Conservation (phyloP, 2,888 invertebrate genomes). For the Trichogramma dendrolimi region DNA sequence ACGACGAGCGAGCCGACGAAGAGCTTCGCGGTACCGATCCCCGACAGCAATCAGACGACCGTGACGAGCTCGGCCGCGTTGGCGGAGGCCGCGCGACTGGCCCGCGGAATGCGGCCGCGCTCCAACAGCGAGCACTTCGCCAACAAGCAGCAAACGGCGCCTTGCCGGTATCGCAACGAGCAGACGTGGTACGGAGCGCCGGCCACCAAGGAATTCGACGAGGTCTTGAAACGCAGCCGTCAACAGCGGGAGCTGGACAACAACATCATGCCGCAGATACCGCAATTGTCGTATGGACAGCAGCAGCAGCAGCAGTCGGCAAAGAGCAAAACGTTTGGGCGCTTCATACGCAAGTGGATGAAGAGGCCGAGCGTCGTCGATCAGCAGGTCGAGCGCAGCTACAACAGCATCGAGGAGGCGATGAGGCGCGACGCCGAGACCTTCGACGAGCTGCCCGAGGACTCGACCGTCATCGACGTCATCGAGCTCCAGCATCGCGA, state of each 20-base stretch:
- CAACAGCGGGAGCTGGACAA: too few species aligned
- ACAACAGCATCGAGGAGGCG: neutral
- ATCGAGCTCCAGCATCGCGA: constrained; percentile 44
- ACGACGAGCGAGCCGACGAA: neutral
- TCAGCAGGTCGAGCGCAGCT: constrained; percentile 21
- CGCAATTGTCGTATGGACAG: too few species aligned
- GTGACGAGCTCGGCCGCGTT: constrained; percentile 26
- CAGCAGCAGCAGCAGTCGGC: too few species aligned
- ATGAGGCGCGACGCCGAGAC: constrained; percentile 28
- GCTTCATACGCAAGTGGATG: too few species aligned
- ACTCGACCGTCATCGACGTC: too few species aligned
- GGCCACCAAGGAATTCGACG: constrained; percentile 59
- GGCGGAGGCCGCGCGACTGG: constrained; percentile 60
- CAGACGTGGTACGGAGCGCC: constrained; percentile 69
- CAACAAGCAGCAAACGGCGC: constrained; percentile 62
- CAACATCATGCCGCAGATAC: too few species aligned
- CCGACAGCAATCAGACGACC: constrained; percentile 31
- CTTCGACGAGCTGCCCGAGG: too few species aligned
- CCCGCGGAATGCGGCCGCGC: constrained; percentile 31
- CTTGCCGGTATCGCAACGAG: constrained; percentile 53
- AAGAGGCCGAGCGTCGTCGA: too few species aligned
- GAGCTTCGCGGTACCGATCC: too few species aligned
- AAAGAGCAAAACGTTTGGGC: too few species aligned
- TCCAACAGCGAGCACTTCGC: constrained; percentile 54
- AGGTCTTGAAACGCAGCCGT: constrained; percentile 44